phyloP scores from a whole-genome alignment of 2,888 invertebrate species.

The Amorpha juglandis region DNA sequence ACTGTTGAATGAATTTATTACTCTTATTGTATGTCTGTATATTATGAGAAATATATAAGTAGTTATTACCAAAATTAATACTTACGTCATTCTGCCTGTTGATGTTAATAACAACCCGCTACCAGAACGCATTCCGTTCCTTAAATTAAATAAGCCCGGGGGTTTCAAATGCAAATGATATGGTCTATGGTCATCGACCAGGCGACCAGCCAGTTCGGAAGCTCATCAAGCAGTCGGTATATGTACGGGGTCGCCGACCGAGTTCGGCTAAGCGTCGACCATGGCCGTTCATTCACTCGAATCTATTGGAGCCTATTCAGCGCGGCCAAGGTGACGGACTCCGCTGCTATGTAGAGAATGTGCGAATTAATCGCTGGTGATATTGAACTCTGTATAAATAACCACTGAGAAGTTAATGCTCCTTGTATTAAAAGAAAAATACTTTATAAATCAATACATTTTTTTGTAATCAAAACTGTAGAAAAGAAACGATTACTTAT shows the following conservation, averaged over 20 bases:
- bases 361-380: slow-evolving; percentile 43
- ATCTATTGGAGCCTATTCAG: slow-evolving; percentile 54
- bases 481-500: background rate
- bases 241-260: slow-evolving; percentile 75
- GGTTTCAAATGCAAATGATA: slow-evolving; percentile 41
- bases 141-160: slow-evolving; percentile 13
- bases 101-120: background rate
- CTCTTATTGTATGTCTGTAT: no score
- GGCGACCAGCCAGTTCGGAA: slow-evolving; percentile 46
- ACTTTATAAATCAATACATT: background rate
- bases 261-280: slow-evolving; percentile 58
- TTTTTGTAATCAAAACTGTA: background rate
- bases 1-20: no score
- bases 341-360: slow-evolving; percentile 39
- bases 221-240: slow-evolving; percentile 65
- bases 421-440: background rate
- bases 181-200: slow-evolving; percentile 47
- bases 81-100: background rate
- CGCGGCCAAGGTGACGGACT: slow-evolving; percentile 76
- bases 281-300: slow-evolving; percentile 70
- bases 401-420: slow-evolving; percentile 9
- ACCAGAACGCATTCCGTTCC: background rate
- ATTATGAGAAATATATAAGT: background rate
- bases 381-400: slow-evolving; percentile 26
- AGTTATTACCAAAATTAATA: background rate